Evolutionary conservation across 2,113 vertebrate genomes (phyloP), one percentile per base, ranked within the genome.

Genomic region (Syrrhaptes paradoxus): DNA sequence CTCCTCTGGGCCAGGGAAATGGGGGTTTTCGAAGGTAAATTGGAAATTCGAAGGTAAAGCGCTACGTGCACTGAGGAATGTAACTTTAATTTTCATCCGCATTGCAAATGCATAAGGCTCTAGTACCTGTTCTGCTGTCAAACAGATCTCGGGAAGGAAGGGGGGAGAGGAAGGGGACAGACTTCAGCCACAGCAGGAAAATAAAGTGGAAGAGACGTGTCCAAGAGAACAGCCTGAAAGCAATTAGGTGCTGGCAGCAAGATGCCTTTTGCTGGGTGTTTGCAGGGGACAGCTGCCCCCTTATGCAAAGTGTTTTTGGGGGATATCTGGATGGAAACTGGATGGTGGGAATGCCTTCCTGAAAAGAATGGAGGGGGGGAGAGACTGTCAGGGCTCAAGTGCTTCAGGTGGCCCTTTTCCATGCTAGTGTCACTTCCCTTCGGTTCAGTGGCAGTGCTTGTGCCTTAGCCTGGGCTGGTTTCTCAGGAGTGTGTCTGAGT

Each of bases 71-170:
- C 25, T 9, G 83, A 5, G 4, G 17, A 49, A 55, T 3, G 48
- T 52, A 93, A 94, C 95, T 95, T 92, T 41, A 29, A 74, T 90
- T 92, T 72, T 46, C 68, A 41, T 22, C 59, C 1, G 28, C 51
- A 4, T 63, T 63, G 73, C 59, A 24, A 54, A 74, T 10, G n/a
- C 34, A 11, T 8, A 83, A 81, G 68, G 61, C 45, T 43, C 11
- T 9, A 32, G 5, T 83, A 45, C 48, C n/a, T 34, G 22, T 25
- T 74, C 25, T 14, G 41, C 67, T 86, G 91, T 75, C 74, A 63
- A 6, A 54, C 6, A 2, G 17, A 17, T 17, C 38, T 28, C 21
- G n/a, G 52, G 25, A 43, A 46, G 32, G 61, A n/a, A 51, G 68
- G 34, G 4, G 63, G 31, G 45, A 51, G 89, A 49, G 77, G 36